Evolutionary conservation across 2,888 invertebrate genomes (phyloP), one percentile per base, ranked within the genome.

Genomic region (Tupiocoris notatus): DNA sequence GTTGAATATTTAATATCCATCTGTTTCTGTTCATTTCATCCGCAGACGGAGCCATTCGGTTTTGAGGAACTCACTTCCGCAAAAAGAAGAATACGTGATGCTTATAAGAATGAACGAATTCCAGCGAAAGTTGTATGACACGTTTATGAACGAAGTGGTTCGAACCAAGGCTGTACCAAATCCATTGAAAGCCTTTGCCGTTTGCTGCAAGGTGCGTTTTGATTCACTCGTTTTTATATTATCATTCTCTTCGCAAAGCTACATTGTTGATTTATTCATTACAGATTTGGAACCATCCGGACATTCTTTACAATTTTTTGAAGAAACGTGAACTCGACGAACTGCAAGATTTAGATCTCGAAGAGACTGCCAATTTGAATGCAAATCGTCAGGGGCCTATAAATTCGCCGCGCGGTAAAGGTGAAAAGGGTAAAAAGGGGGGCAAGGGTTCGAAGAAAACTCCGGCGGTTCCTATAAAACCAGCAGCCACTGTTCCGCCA

Each of bases 131-230:
- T 86, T 99, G 1, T 99, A 99, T 83, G 92, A 94, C 80, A 90
- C 91, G 9, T 97, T 96, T 83, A 96, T 97, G 93, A 93, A 94
- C 83, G 94, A 93, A 83, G 93, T 95, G 0, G 93, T 95, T 0
- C 88, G 94, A 22, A 91, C 91, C 18, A 92, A 94, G 68, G 89
- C 92, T 16, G 93, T 94, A 75, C 94, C 95, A 24, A 98, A 98
- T 87, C 98, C 98, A 0, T 86, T 99, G 76, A 97, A 97, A 85
- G 97, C 98, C 1, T 98, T 98, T 84, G 96, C 98, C 20, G 96
- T 98, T 76, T 98, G 98, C 83, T 98, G 97, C 83, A 99, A 98
- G 88, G 91, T 91, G 83, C 39, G 39, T 39, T 7, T 39, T 12
- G 12, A 39, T n/a, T n/a, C n/a, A n/a, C n/a, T n/a, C n/a, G n/a